Evolutionary conservation across 2,797 vertebrate species (phyloP), one percentile per base, ranked within the genome.

Genomic region (Hyperoplus immaculatus): DNA sequence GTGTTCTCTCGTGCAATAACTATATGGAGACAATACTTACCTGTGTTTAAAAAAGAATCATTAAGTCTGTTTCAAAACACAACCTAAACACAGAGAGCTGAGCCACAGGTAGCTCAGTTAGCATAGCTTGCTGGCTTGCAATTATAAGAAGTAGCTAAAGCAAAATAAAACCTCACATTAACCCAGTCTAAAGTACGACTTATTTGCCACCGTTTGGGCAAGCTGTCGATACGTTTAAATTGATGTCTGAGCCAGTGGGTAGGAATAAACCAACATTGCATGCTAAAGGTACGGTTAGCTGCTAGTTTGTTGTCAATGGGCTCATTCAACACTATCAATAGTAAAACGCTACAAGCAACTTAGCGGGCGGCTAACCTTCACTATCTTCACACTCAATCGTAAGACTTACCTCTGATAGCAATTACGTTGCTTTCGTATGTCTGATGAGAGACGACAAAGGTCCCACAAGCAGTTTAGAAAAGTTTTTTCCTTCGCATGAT

Each of bases 401-500:
- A 14, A 49, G 18, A 70, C 79, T 58, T 76, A 74, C 77, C 61
- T 50, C 18, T 43, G 10, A 13, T 8, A 2, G 39, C 4, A 74
- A 3, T 4, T n/a, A 1, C 46, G 36, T 21, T 10, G 13, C 16
- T 51, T 54, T 4, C 1, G 6, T 51, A 0, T 2, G 46, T 51
- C 14, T 39, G 15, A 64, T 7, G 4, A 51, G 4, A 51, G 3
- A 21, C 4, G 2, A 1, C 0, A 41, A 60, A 56, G 50, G 14
- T 16, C 62, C 39, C 1, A 50, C 3, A 11, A 14, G 38, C 6
- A 21, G 8, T 70, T 82, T 46, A 29, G 8, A 69, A 49, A 74
- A 75, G 39, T 75, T 76, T 46, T 29, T 62, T 70, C 41, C 16
- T 61, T 74, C 21, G 18, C 83, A 82, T 87, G 57, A 56, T 11